Percentiles rank a stretch among this genome's conserved stretches.
Conservation (phyloP, 2,888 invertebrate genomes). For the Dolichomitus sp. region DNA sequence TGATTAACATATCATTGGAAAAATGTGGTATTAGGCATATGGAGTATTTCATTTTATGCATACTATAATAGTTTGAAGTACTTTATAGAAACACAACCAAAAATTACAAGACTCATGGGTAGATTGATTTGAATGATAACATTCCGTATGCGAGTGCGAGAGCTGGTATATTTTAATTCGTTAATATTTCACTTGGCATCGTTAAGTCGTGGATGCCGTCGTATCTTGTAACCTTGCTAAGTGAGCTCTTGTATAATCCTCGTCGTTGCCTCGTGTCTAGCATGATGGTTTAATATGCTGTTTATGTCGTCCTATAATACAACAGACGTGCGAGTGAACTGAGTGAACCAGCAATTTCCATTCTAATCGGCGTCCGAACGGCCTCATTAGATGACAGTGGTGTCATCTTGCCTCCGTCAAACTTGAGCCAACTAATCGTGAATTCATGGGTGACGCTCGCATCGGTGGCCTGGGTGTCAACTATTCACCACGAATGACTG, state of each 20-base stretch:
- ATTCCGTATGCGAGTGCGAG: not conserved
- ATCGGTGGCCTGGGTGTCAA: conserved; percentile 13
- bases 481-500: conserved; percentile 46
- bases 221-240: not conserved
- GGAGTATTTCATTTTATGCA: not conserved
- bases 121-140: not conserved
- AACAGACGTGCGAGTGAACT: not conserved
- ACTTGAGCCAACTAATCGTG: conserved; percentile 17
- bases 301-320: conserved; percentile 29
- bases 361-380: conserved; percentile 46
- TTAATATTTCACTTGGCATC: conserved; percentile 32
- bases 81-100: too few relatives aligned
- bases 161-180: conserved; percentile 19
- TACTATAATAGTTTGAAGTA: too few relatives aligned
- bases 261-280: conserved; percentile 23
- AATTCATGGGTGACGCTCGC: conserved; percentile 20
- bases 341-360: conserved; percentile 21
- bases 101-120: too few relatives aligned
- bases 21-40: not conserved
- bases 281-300: conserved; percentile 32
- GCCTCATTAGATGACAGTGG: conserved; percentile 44
- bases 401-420: conserved; percentile 42
- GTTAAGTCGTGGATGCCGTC: not conserved
- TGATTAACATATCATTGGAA: not conserved
- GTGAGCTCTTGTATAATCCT: conserved; percentile 34